A percentile compares a stretch with the other conserved stretches of the same genome.
phyloP scores from a whole-genome alignment of 1,140 invertebrate genomes.

The Diorhabda elongata region DNA sequence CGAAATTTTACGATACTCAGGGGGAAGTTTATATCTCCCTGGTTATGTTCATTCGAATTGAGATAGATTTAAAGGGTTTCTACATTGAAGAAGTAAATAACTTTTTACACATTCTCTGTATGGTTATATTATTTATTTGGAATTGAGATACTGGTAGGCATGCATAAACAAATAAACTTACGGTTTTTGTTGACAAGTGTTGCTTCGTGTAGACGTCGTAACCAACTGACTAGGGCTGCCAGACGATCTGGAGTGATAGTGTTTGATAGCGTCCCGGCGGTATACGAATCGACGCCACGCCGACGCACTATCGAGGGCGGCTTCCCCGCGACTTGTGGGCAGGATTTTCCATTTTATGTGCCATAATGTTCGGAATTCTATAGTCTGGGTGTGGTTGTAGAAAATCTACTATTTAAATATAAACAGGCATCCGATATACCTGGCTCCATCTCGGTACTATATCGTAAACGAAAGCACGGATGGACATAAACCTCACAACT shows the following conservation, averaged over 20 bases:
- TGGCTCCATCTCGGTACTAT: not conserved
- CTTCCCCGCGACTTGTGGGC: slow-evolving; percentile 43
- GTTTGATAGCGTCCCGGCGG: slow-evolving; percentile 34
- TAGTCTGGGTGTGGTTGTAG: slow-evolving; percentile 43
- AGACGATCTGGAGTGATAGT: slow-evolving; percentile 10
- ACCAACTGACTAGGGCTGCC: slow-evolving; percentile 8
- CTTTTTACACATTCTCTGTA: not conserved
- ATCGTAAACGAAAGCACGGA: not conserved
- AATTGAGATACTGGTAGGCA: not conserved
- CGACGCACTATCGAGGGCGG: slow-evolving; percentile 42
- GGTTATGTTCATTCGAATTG: slow-evolving; percentile 24
- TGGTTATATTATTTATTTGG: no score
- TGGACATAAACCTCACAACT: not conserved
- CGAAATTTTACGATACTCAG: not conserved
- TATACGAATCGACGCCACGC: slow-evolving; percentile 36
- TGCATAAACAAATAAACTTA: slow-evolving; percentile 6
- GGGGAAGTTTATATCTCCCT: not conserved
- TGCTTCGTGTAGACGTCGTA: slow-evolving; percentile 5
- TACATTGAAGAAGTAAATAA: slow-evolving; percentile 22
- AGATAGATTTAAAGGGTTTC: slow-evolving; percentile 42
- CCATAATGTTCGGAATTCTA: slow-evolving; percentile 38
- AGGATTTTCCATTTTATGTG: slow-evolving; percentile 45
- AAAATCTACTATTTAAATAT: slow-evolving; percentile 6
- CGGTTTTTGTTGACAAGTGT: slow-evolving; percentile 4
- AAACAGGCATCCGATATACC: not conserved